phyloP scores from a whole-genome alignment of 2,888 invertebrate species.

The Dexiosoma caninum region DNA sequence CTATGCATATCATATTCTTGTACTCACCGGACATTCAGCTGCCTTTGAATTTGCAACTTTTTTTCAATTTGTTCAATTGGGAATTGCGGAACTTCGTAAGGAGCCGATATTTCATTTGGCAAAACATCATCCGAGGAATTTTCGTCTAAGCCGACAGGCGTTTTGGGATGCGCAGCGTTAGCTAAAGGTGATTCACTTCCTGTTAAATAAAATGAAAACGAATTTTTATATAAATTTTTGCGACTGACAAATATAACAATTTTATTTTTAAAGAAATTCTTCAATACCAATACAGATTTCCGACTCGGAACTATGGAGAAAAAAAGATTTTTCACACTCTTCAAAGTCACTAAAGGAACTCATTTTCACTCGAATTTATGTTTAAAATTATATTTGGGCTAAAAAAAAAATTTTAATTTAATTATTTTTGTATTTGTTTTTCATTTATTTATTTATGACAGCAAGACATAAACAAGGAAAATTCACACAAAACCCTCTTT shows the following conservation, averaged over 20 bases:
- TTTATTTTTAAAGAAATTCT: not conserved
- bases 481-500: too few species aligned
- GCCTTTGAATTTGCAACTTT: conserved; percentile 92
- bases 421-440: too few species aligned
- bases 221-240: too few species aligned
- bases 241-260: too few species aligned
- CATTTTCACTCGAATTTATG: not conserved
- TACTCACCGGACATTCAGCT: conserved; percentile 91
- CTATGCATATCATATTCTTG: not conserved
- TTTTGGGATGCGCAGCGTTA: conserved; percentile 41
- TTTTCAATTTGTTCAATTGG: conserved; percentile 98
- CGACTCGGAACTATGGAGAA: too few species aligned
- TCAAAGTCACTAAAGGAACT: not conserved
- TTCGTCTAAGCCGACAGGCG: conserved; percentile 59
- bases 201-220: conserved; percentile 61
- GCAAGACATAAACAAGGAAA: too few species aligned
- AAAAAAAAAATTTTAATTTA: too few species aligned
- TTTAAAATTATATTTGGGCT: not conserved
- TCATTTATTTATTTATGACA: too few species aligned
- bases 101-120: conserved; percentile 93
- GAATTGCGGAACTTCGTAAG: conserved; percentile 98
- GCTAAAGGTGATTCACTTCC: conserved; percentile 69
- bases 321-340: too few species aligned
- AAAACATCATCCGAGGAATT: conserved; percentile 65
- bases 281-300: not conserved